Evolutionary conservation across 2,113 vertebrate species (phyloP), one percentile per base, ranked within the genome.

Genomic region (Oreochromis niloticus): DNA sequence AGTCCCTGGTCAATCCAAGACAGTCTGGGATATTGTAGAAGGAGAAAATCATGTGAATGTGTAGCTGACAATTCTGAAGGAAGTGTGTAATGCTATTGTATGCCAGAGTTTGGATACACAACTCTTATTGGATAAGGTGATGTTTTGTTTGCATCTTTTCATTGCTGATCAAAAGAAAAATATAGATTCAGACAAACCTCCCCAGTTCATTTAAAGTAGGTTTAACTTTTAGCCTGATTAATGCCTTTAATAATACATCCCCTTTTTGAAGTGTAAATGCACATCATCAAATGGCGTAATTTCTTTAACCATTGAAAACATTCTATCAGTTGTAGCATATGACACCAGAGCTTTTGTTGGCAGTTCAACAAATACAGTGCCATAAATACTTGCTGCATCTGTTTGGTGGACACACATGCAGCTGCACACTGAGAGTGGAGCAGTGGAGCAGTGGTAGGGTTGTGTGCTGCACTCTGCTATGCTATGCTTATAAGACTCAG

Each of bases 391-490:
- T 34, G 80, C 83, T 85, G 57, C 78, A 84, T 82, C 27, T 63
- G 36, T 66, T 41, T n/a, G 24, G 50, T 50, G 59, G 32, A 39
- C 61, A 75, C 71, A 48, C 56, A 55, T 57, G 11, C 90, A 85
- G 85, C 59, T 11, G 68, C 59, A 79, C 68, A 7, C 16, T 63
- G 59, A 59, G 71, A 86, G 73, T 24, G 52, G 52, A 80, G 55
- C 24, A 71, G 71, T 34, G 36, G 43, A 85, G 80, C 56, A 78
- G 52, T 52, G 82, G 61, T 7, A 11, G 80, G 34, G 41, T 73
- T 86, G 86, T 85, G 85, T 80, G 88, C 88, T 78, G 82, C 80
- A 57, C 81, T 89, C 52, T 79, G 82, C 81, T 88, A 43, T 79
- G 82, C 63, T 89, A 36, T 73, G 68, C 81, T 83, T 90, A 52